phyloP scores from a whole-genome alignment of 2,888 invertebrate genomes.

The Drosophila robusta region DNA sequence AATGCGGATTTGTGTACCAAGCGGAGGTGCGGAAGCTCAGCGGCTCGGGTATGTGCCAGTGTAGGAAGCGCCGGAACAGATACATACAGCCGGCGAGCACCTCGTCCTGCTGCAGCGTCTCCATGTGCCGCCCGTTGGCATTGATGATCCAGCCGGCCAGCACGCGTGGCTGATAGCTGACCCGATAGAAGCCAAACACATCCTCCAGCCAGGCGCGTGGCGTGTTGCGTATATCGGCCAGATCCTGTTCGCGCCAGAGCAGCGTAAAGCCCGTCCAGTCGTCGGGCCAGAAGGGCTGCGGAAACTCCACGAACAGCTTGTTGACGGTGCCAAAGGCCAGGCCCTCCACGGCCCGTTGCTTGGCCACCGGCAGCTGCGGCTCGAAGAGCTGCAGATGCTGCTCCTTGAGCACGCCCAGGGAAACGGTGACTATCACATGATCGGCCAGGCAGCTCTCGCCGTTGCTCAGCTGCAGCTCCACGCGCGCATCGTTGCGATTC shows the following conservation, averaged over 20 bases:
- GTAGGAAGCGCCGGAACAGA: constrained; percentile 82
- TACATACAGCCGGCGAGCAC: constrained; percentile 81
- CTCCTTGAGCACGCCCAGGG: constrained; percentile 88
- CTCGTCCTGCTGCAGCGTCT: constrained; percentile 86
- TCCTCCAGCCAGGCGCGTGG: constrained; percentile 87
- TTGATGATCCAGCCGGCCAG: constrained; percentile 91
- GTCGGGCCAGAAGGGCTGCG: constrained; percentile 87
- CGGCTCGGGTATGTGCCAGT: constrained; percentile 82
- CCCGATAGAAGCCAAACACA: constrained; percentile 89
- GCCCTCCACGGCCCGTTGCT: constrained; percentile 86
- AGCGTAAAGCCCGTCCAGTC: constrained; percentile 86
- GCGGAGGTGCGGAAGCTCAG: constrained; percentile 85
- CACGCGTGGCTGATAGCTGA: constrained; percentile 88
- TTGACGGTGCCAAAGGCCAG: constrained; percentile 88
- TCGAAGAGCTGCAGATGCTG: constrained; percentile 84
- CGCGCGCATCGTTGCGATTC: constrained; percentile 76
- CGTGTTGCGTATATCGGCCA: constrained; percentile 79
- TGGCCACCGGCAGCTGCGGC: constrained; percentile 86
- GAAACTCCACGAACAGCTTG: constrained; percentile 88
- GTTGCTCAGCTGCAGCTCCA: constrained; percentile 82
- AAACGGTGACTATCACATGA: constrained; percentile 87
- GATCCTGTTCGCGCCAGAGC: constrained; percentile 87
- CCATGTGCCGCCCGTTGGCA: constrained; percentile 87
- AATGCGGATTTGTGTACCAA: constrained; percentile 88
- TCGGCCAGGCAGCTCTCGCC: constrained; percentile 86